phyloP scores from a whole-genome alignment of 1,140 invertebrate species.

The Penaeus japonicus region DNA sequence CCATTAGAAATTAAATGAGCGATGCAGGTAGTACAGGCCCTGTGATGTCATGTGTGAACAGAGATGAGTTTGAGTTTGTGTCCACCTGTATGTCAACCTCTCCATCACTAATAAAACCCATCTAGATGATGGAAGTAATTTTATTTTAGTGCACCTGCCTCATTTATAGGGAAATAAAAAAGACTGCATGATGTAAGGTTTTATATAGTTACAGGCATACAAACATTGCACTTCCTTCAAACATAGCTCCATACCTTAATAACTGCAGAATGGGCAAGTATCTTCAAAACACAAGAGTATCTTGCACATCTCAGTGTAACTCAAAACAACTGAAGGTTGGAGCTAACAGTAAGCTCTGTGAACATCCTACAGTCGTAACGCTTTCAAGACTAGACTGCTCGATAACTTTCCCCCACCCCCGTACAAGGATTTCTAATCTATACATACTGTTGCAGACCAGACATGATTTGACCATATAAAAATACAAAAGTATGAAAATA shows the following conservation, averaged over 20 bases:
- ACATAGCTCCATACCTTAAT: slow-evolving; percentile 8
- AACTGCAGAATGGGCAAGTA: neutral
- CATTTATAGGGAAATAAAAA: neutral
- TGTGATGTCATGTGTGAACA: no score
- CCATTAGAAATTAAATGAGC: no score
- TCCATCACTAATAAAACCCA: neutral
- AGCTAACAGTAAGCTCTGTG: neutral
- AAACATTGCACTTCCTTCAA: slow-evolving; percentile 27
- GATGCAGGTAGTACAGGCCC: no score
- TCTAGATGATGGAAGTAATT: neutral
- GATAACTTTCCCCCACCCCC: neutral
- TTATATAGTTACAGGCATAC: slow-evolving; percentile 20
- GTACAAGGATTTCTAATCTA: neutral
- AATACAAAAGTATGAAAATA: slow-evolving; percentile 25
- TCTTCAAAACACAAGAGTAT: neutral
- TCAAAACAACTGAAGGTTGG: no score
- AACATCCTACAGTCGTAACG: neutral
- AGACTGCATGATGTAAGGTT: neutral
- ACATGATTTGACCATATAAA: slow-evolving; percentile 17
- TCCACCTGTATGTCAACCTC: neutral
- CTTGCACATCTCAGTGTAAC: no score
- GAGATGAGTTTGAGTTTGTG: neutral
- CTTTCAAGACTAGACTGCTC: neutral
- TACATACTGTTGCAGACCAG: neutral
- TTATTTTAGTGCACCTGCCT: no score